A percentile compares a stretch with the other conserved stretches of the same genome.
These are phyloP conservation scores for Lepidocyrtinus sp. DNA, from an alignment of 2,888 invertebrate species.

Conservation along the genomic window DNA sequence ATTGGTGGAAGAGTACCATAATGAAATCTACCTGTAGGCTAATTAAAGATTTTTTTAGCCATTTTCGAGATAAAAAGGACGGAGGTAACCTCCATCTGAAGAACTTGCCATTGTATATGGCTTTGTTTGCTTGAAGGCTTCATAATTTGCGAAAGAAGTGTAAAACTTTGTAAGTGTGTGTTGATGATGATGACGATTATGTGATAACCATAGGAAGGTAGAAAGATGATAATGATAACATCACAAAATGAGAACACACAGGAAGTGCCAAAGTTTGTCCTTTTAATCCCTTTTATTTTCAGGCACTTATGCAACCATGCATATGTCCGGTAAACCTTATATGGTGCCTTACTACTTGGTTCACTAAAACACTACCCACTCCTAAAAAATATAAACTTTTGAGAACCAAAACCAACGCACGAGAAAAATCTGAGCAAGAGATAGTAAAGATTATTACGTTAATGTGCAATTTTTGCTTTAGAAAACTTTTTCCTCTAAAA, in stretches of 20 bases:
- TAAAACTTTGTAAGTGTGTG: constrained; percentile 28
- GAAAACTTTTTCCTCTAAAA: too few relatives aligned
- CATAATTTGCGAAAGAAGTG: constrained; percentile 26
- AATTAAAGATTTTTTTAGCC: constrained; percentile 25
- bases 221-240: constrained; percentile 20
- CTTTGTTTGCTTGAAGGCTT: constrained; percentile 33
- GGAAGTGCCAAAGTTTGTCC: constrained; percentile 41
- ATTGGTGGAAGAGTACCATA: background rate
- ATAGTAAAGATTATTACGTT: constrained; percentile 48
- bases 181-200: constrained; percentile 38
- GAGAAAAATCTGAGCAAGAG: constrained; percentile 8
- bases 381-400: too few relatives aligned
- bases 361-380: too few relatives aligned
- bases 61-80: background rate
- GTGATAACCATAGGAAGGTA: constrained; percentile 22
- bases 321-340: constrained; percentile 24
- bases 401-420: background rate
- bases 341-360: background rate
- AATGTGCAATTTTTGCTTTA: constrained; percentile 47
- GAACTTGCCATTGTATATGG: background rate
- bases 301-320: constrained; percentile 3
- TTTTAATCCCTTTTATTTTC: constrained; percentile 39
- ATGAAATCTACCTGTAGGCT: constrained; percentile 43
- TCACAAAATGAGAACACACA: constrained; percentile 32
- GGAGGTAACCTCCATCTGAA: background rate